Evolutionary conservation across 2,888 invertebrate species (phyloP), one percentile per base, ranked within the genome.

Genomic region (Lasioglossum figueresi): DNA sequence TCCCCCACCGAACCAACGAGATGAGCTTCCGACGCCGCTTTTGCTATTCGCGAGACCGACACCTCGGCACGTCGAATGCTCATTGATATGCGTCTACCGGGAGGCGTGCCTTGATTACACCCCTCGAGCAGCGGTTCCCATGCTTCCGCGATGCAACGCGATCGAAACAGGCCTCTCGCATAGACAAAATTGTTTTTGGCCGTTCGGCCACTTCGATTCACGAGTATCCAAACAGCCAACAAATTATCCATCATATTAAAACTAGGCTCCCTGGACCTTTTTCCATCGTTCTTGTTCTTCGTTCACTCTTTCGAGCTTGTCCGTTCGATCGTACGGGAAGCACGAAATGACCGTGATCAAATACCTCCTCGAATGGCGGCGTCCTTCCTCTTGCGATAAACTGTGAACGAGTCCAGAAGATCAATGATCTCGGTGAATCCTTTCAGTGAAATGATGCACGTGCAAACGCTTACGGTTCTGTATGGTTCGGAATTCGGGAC

Each of bases 1-100:
- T 87, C 87, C 86, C 84, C 85, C 82, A 83, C 83, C 63, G 70
- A 23, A 70, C 70, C 27, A 27, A 59, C 72, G 59, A 79, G 84
- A 87, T 79, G 85, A 91, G 75, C 82, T 74, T 75, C 81, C 77
- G 68, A 88, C 73, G 81, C 45, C 56, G 79, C 76, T 82, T 82
- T 91, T 86, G 79, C 91, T 86, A 89, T 84, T 88, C 86, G 82
- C 76, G 27, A 87, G 75, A 34, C 84, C 87, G 90, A 91, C 91
- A 84, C 92, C 82, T 92, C 80, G 91, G 88, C 85, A 91, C 88
- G 91, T 66, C 86, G 78, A 88, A 86, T 84, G 63, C 90, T 90
- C 88, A 88, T 89, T 90, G 90, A 89, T 88, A 89, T 89, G 86
- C 88, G 82, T 78, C 86, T 83, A 81, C 63, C 43, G 73, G 59